Evolutionary conservation across 2,888 invertebrate genomes (phyloP).

Genomic region (Polymixis lichenea): DNA sequence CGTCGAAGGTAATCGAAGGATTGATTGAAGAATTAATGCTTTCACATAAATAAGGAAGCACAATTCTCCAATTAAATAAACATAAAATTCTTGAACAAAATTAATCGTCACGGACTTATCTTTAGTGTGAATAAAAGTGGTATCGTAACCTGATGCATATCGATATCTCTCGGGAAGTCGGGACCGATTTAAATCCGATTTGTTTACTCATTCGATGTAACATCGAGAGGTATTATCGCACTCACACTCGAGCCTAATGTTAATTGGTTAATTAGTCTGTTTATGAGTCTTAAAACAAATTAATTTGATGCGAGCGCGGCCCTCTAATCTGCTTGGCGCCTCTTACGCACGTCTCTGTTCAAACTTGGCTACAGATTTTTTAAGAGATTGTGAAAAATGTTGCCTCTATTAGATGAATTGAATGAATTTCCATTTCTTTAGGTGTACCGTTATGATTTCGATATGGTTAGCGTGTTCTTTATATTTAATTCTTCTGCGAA

Average conservation of each 20-base stretch:
- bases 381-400: background rate
- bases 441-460: background rate
- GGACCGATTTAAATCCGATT: conserved; percentile 67
- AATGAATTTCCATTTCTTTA: background rate
- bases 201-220: conserved; percentile 71
- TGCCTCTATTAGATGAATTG: background rate
- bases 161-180: conserved; percentile 30
- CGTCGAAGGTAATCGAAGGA: conserved; percentile 38
- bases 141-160: conserved; percentile 35
- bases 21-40: conserved; percentile 38
- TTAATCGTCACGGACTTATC: conserved; percentile 39
- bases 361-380: conserved; percentile 55
- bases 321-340: conserved; percentile 79
- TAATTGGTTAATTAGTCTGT: conserved; percentile 83
- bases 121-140: conserved; percentile 42
- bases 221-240: conserved; percentile 59
- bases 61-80: conserved; percentile 43
- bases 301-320: conserved; percentile 74
- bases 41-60: conserved; percentile 43
- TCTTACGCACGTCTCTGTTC: conserved; percentile 68
- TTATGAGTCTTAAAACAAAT: conserved; percentile 81
- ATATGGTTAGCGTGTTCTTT: background rate
- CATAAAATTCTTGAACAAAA: conserved; percentile 42
- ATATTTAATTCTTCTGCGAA: background rate
- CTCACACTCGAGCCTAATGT: conserved; percentile 71